Conservation (phyloP, 1,140 invertebrate species). For the Macrotrachela quadricornifera region DNA sequence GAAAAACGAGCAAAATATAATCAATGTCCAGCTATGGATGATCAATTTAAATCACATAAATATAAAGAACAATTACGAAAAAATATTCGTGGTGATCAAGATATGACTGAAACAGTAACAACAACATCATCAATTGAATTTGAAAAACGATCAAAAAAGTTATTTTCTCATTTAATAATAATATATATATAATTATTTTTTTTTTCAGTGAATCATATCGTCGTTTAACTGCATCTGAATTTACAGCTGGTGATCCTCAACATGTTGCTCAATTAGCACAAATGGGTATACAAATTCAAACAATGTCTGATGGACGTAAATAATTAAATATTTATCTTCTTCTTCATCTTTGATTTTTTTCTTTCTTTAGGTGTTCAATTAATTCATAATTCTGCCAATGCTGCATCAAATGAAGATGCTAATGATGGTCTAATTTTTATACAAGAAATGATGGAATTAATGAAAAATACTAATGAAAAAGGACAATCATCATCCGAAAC, state of each 20-base stretch:
- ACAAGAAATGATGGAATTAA: conserved; percentile 84
- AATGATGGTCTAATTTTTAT: conserved; percentile 80
- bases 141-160: too few species aligned
- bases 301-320: conserved; percentile 62
- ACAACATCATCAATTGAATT: too few species aligned
- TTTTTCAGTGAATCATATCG: too few species aligned
- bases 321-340: conserved; percentile 34
- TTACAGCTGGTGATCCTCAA: conserved; percentile 57
- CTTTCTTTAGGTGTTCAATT: conserved; percentile 1
- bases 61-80: too few species aligned
- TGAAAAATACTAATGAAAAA: conserved; percentile 39
- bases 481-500: conserved; percentile 6
- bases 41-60: too few species aligned
- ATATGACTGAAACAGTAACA: too few species aligned
- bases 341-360: not conserved
- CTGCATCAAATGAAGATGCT: conserved; percentile 55
- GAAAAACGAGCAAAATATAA: too few species aligned
- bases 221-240: conserved; percentile 29
- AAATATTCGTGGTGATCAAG: too few species aligned
- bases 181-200: too few species aligned
- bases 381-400: conserved; percentile 34
- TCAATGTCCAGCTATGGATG: too few species aligned
- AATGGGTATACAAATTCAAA: conserved; percentile 80
- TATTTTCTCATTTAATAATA: too few species aligned
- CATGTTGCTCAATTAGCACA: conserved; percentile 63